phyloP scores from a whole-genome alignment of 2,113 vertebrate species.

The Ciconia boyciana region DNA sequence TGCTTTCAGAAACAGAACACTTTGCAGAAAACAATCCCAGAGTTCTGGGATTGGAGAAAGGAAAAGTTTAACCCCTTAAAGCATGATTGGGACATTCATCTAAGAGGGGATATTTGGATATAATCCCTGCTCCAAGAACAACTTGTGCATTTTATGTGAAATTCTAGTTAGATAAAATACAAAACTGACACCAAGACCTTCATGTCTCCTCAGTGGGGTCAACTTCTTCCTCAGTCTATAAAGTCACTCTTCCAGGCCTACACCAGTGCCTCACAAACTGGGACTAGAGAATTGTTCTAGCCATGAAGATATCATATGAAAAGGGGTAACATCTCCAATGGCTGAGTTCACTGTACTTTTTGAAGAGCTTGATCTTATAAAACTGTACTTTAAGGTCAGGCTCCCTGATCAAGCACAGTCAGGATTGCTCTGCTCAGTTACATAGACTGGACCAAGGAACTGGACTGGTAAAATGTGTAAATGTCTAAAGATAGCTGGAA shows the following conservation, averaged over 20 bases:
- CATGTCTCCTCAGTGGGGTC: neutral
- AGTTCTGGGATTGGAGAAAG: neutral
- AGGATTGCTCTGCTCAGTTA: neutral
- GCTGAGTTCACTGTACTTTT: neutral
- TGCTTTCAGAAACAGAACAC: neutral
- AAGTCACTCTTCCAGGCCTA: neutral
- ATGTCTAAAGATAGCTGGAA: neutral
- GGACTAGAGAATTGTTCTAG: neutral
- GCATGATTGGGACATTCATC: neutral
- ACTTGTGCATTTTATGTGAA: neutral
- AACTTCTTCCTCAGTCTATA: neutral
- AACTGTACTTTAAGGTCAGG: neutral
- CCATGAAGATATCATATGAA: neutral
- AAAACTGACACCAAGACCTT: neutral
- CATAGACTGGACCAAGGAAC: neutral
- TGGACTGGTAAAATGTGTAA: neutral
- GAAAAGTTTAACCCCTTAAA: neutral
- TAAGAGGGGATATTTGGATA: neutral
- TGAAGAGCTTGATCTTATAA: neutral
- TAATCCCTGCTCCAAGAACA: neutral
- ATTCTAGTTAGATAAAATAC: neutral
- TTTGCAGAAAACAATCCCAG: neutral
- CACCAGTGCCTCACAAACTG: neutral
- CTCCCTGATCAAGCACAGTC: neutral
- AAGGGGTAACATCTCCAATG: neutral